Base-by-base conservation (phyloP, 2,888 invertebrate genomes). In the Drosophila putrida region DNA sequence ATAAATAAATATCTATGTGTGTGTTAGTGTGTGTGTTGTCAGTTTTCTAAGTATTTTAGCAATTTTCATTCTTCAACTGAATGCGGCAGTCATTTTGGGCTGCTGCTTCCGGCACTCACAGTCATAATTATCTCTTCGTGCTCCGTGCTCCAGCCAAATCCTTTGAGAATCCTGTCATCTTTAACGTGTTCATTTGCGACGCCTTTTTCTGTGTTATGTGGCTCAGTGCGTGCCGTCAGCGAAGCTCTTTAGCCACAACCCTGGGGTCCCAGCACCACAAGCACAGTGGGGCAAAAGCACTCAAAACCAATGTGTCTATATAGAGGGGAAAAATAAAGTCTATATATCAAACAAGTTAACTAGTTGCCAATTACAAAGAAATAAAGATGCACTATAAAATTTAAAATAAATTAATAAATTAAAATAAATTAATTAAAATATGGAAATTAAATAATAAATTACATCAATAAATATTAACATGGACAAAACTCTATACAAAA, bases 181-280 rank as follows among this genome's bases (percentile, higher is more conserved):
- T 79, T 78, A 79, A 72, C 82, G 82, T 82, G 79, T 75, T 82
- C 86, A 88, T 84, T 88, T 88, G 65, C 79, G 64, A 67, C 66
- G 79, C 70, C 84, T 64, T 54, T 78, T 59, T 46, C 61, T 57
- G 66, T 57, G 66, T 33, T 51, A 51, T 66, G 53, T 50, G 39
- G 44, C 69, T 51, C 64, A 69, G 65, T 55, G 71, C 80, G 80
- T 80, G 73, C 65, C 53, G 46, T 76, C 50, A 41, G 35, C 62
- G 55, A 11, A 43, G 53, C 38, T 13, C 51, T 49, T 33, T 46
- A 50, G 58, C 36, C 43, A 15, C 57, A 36, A 5, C 41, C 51
- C 71, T n/a, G 10, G 36, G 41, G 50, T 28, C 35, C 10, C 13
- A 39, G 11, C 6, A n/a, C 13, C 38, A 51, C 10, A 10, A 28